Conservation (phyloP, 2,888 invertebrate genomes). For the Melipona beecheii region DNA sequence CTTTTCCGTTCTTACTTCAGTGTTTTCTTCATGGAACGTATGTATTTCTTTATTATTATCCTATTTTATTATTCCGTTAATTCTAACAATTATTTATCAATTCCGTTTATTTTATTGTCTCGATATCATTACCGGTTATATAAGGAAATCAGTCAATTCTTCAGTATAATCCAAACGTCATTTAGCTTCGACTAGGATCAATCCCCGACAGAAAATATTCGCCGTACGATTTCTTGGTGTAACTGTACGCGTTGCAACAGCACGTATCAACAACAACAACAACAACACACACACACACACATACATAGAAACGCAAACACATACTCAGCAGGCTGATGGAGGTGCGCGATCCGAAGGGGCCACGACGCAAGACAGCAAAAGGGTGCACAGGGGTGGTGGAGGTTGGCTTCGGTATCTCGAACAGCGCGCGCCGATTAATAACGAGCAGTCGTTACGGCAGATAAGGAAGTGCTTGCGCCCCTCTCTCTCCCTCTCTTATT, state of each 20-base stretch:
- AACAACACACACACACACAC: not conserved
- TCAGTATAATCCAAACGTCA: not conserved
- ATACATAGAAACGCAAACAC: not conserved
- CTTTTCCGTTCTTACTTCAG: not conserved
- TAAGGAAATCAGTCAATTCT: not conserved
- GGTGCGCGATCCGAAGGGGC: constrained; percentile 20
- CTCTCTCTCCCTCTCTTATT: constrained; percentile 64
- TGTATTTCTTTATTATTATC: no score
- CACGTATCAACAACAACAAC: constrained; percentile 4
- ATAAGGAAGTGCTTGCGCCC: constrained; percentile 75
- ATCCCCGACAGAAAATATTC: not conserved
- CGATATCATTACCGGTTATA: accelerated
- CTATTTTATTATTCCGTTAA: no score
- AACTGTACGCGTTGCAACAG: constrained; percentile 4
- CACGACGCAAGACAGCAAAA: constrained; percentile 12
- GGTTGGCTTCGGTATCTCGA: constrained; percentile 69
- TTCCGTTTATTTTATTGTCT: not conserved
- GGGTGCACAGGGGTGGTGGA: constrained; percentile 2
- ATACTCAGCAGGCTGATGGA: constrained; percentile 19
- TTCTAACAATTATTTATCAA: no score
- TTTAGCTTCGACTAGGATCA: not conserved
- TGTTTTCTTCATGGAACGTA: no score
- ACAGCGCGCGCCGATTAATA: constrained; percentile 79
- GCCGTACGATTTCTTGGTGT: not conserved
- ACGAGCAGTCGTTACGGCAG: constrained; percentile 81